Conservation (phyloP, 2,888 invertebrate species). For the Pammene aurita region DNA sequence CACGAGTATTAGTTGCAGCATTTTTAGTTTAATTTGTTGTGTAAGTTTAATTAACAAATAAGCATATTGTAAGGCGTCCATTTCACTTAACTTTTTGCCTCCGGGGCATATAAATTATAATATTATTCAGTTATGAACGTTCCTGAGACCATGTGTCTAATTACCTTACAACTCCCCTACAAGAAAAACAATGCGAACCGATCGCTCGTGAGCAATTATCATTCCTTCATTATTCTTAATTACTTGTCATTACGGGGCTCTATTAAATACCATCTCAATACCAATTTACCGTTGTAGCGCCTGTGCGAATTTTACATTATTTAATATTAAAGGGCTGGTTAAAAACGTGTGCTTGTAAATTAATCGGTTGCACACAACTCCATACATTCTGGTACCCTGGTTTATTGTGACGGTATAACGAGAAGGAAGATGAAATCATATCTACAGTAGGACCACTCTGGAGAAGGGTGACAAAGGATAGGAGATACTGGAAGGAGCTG, state of each 20-base stretch:
- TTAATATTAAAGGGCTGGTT: conserved; percentile 45
- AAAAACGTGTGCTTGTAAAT: not conserved
- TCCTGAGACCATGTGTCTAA: conserved; percentile 27
- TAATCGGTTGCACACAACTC: not conserved
- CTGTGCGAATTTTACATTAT: conserved; percentile 49
- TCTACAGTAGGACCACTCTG: too few species aligned
- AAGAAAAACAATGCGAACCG: conserved; percentile 51
- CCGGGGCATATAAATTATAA: conserved; percentile 3
- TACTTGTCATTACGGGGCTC: conserved; percentile 61
- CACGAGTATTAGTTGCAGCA: too few species aligned
- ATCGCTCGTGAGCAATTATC: conserved; percentile 65
- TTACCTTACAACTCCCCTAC: conserved; percentile 29
- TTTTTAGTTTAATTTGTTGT: not conserved
- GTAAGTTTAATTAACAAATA: not conserved
- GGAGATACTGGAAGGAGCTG: too few species aligned
- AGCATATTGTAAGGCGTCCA: not conserved
- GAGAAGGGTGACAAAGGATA: too few species aligned
- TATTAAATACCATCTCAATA: conserved; percentile 55
- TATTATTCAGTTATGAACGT: conserved; percentile 1
- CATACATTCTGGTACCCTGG: too few species aligned
- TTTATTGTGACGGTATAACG: too few species aligned
- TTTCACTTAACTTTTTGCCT: not conserved
- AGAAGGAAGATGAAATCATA: too few species aligned
- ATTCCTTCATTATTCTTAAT: conserved; percentile 68
- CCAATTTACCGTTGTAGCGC: conserved; percentile 45